A percentile compares a stretch with the other conserved stretches of the same genome.
phyloP scores from a whole-genome alignment of 2,113 vertebrate genomes.

The Gorsachius goisagi region DNA sequence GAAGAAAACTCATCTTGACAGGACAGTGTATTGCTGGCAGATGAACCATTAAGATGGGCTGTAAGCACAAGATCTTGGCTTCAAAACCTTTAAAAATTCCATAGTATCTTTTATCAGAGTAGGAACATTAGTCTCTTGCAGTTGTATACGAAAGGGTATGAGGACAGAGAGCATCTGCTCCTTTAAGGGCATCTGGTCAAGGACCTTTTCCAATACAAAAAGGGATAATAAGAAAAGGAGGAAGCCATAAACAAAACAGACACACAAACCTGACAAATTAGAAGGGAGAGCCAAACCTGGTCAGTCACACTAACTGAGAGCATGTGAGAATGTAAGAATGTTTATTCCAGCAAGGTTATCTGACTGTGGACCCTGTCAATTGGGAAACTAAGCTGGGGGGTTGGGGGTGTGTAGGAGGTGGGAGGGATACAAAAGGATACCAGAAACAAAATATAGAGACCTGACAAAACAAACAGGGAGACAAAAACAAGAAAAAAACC shows the following conservation, averaged over 20 bases:
- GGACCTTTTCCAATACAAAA: background rate
- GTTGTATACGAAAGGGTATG: background rate
- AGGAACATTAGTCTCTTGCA: background rate
- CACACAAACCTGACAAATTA: background rate
- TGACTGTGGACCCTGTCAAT: background rate
- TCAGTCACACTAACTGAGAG: background rate
- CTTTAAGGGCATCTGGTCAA: background rate
- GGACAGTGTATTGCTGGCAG: background rate
- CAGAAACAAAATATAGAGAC: background rate
- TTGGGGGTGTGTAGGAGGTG: fast-evolving
- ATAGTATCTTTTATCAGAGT: background rate
- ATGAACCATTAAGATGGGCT: background rate
- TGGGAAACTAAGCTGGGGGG: background rate
- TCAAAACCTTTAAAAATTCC: background rate
- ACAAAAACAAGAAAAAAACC: background rate
- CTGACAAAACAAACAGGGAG: background rate
- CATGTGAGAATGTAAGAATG: background rate
- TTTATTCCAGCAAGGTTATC: background rate
- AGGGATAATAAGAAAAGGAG: background rate
- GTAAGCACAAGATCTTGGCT: background rate
- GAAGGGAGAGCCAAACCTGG: background rate
- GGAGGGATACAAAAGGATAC: background rate
- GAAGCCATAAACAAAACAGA: background rate
- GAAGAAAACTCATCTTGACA: background rate
- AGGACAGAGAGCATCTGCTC: background rate